Base-by-base conservation (phyloP, 2,797 vertebrate species). In the Phyllotis vaccarum region DNA sequence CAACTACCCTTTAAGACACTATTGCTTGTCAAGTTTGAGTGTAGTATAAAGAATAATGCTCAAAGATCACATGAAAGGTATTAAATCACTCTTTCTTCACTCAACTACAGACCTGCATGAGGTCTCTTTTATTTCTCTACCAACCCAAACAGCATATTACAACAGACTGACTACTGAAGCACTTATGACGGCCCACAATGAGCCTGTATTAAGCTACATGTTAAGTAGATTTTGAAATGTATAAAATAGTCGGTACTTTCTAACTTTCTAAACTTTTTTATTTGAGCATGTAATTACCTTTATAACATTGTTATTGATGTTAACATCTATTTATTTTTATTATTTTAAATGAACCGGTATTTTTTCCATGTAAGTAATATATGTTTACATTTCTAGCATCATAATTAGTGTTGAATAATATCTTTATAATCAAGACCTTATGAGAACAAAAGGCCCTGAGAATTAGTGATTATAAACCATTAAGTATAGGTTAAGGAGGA, bases 21-120 rank as follows among this genome's bases (percentile, higher is more conserved):
- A 46, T 76, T 76, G 54, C 52, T 92, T 97, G 95, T 87, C 92
- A 91, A 93, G 54, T 97, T 95, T 96, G 85, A 72, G 31, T 97
- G 46, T 92, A 80, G 34, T 94, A 94, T 82, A 95, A 95, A 96
- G 43, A 81, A 66, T 83, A 76, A 85, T 43, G 70, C 46, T 2
- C 54, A 76, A 3, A 3, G 81, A 49, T 78, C 88, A 60, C 64
- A 52, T 90, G 58, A 70, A 92, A 94, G 34, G 19, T 93, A 58
- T 37, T 43, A 89, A 91, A 72, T 89, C 91, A 64, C 29, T 89
- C 27, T 13, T 87, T 81, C 7, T 6, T 93, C 90, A 87, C 64
- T 78, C 19, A 88, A 8, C 2, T 86, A 12, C 22, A 56, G 37
- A 79, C 75, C 24, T 58, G 13, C 49, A 5, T 64, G 31, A 56